Conservation (phyloP, 2,888 invertebrate genomes). For the Melieria picta region DNA sequence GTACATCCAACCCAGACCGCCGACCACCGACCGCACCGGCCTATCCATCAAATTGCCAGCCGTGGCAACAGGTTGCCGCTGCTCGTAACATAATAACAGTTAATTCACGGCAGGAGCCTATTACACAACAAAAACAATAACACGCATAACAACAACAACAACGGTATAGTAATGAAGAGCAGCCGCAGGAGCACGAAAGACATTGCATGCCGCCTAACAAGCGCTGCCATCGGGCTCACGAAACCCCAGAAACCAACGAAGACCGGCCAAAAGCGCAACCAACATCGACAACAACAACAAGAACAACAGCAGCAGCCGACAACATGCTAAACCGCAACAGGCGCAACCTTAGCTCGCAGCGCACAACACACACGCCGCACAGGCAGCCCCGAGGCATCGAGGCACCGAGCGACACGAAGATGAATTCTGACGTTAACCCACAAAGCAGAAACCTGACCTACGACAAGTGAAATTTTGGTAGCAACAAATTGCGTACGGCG, state of each 20-base stretch:
- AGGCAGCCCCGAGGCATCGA: slow-evolving; percentile 5
- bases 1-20: background rate
- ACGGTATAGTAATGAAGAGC: background rate
- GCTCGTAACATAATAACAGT: slow-evolving; percentile 27
- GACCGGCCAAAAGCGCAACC: background rate
- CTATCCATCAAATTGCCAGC: slow-evolving; percentile 35
- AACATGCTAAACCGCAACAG: slow-evolving; percentile 30
- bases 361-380: slow-evolving; percentile 24
- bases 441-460: slow-evolving; percentile 53
- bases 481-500: slow-evolving; percentile 26
- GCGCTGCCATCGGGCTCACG: slow-evolving; percentile 8
- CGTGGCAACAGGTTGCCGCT: slow-evolving; percentile 25
- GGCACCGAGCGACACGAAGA: slow-evolving; percentile 14
- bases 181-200: slow-evolving; percentile 31
- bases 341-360: slow-evolving; percentile 36
- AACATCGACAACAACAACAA: slow-evolving; percentile 1
- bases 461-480: slow-evolving; percentile 55
- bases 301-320: slow-evolving; percentile 13
- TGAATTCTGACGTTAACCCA: slow-evolving; percentile 15
- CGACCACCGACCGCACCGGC: background rate
- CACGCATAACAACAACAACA: slow-evolving; percentile 4
- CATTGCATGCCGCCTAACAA: slow-evolving; percentile 25
- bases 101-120: slow-evolving; percentile 39
- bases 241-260: slow-evolving; percentile 9
- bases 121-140: slow-evolving; percentile 26